phyloP scores from a whole-genome alignment of 2,888 invertebrate genomes.

The Dasysyrphus tricinctus region DNA sequence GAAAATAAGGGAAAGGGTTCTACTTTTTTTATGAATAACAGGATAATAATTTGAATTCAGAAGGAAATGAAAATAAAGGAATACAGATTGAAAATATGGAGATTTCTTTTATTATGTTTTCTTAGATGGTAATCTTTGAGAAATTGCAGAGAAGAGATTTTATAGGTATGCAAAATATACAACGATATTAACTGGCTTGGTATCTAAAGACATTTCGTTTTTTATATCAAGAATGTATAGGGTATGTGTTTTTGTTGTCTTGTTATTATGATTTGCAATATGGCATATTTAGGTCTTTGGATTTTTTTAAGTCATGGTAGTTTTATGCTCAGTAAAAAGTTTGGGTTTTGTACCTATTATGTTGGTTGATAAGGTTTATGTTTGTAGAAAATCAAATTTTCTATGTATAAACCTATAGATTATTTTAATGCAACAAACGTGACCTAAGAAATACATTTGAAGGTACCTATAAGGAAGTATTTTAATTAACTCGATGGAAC shows the following conservation, averaged over 20 bases:
- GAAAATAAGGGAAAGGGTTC: conserved; percentile 2
- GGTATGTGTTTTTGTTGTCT: background rate
- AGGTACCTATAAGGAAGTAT: too few species aligned
- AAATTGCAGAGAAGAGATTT: conserved; percentile 2
- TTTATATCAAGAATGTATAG: background rate
- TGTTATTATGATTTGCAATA: too few species aligned
- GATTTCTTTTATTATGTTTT: background rate
- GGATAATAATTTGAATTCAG: background rate
- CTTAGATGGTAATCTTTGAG: background rate
- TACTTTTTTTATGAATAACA: conserved; percentile 3
- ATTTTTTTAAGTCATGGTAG: background rate
- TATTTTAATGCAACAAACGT: too few species aligned
- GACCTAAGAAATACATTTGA: too few species aligned
- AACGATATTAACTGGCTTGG: background rate
- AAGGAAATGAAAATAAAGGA: conserved; percentile 6
- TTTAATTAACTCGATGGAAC: too few species aligned
- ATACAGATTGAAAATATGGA: background rate
- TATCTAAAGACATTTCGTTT: background rate
- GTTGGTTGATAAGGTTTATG: too few species aligned
- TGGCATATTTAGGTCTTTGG: background rate
- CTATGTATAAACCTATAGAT: too few species aligned
- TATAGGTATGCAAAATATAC: background rate
- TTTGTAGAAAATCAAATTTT: too few species aligned
- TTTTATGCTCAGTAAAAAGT: too few species aligned
- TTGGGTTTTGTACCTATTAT: too few species aligned